phyloP scores from a whole-genome alignment of 2,797 vertebrate genomes.

The Anguilla marmorata region DNA sequence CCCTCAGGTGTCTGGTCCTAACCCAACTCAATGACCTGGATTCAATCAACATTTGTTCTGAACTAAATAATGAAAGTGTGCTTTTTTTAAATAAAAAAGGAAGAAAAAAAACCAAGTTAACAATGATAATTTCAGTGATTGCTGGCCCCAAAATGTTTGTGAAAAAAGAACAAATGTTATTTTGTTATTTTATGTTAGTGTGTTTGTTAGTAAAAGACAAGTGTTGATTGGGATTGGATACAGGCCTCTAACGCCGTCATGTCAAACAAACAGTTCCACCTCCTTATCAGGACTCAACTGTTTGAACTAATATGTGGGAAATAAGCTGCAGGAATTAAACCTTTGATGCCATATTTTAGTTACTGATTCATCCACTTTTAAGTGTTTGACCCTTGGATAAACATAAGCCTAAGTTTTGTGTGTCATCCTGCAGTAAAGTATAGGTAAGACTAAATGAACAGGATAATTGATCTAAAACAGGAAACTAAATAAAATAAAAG shows the following conservation, averaged over 20 bases:
- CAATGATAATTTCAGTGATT: not conserved
- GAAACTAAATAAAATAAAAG: not conserved
- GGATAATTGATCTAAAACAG: not conserved
- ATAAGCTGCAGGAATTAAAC: not conserved
- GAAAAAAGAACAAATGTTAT: conserved; percentile 15
- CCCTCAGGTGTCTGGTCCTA: conserved; percentile 58
- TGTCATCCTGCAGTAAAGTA: not conserved
- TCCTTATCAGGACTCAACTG: not conserved
- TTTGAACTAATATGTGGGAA: not conserved
- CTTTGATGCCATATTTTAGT: not conserved
- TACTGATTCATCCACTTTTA: not conserved
- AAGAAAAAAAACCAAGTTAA: not conserved
- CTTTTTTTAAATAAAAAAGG: no score
- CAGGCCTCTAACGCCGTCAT: no score
- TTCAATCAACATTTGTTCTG: not conserved
- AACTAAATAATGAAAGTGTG: not conserved
- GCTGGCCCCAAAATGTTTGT: conserved; percentile 3
- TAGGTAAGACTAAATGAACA: conserved; percentile 16
- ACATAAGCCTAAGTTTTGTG: not conserved
- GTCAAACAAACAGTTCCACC: conserved; percentile 58
- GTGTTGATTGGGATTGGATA: conserved; percentile 6
- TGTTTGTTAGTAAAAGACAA: conserved; percentile 18
- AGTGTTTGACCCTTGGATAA: not conserved
- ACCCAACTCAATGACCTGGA: conserved; percentile 52
- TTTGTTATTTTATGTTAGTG: not conserved